Evolutionary conservation across 2,113 vertebrate genomes (phyloP).

Genomic region (Chionis minor): DNA sequence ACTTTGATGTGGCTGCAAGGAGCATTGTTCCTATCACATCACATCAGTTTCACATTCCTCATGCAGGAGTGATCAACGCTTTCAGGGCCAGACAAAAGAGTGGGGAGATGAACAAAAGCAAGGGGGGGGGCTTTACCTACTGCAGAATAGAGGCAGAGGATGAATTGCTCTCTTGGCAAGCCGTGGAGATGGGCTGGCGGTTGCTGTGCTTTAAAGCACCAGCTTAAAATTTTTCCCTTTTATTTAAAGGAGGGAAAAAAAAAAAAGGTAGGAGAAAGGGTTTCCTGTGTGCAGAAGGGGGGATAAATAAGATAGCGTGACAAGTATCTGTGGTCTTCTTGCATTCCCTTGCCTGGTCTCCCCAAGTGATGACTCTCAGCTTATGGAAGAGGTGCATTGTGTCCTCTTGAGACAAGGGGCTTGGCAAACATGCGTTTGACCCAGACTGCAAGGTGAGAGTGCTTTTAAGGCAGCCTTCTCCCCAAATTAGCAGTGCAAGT

Average conservation of each 20-base stretch:
- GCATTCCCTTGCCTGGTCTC: not conserved
- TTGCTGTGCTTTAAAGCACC: conserved; percentile 59
- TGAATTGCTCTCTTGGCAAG: conserved; percentile 68
- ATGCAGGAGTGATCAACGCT: conserved; percentile 62
- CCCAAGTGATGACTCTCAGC: not conserved
- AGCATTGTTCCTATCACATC: conserved; percentile 65
- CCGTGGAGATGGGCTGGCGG: conserved; percentile 26
- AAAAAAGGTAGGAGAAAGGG: conserved; percentile 11
- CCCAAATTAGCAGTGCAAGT: not conserved
- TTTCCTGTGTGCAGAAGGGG: conserved; percentile 24
- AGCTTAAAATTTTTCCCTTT: conserved; percentile 58
- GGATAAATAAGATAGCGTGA: not conserved
- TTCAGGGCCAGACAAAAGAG: conserved; percentile 61
- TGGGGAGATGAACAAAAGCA: conserved; percentile 47
- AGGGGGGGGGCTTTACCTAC: conserved; percentile 36
- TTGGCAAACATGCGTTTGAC: not conserved
- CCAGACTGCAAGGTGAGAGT: not conserved
- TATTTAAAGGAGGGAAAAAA: not conserved
- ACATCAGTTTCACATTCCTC: conserved; percentile 68
- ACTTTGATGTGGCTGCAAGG: conserved; percentile 63
- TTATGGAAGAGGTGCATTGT: not conserved
- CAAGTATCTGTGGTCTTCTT: not conserved
- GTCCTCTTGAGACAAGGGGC: not conserved
- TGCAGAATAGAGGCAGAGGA: conserved; percentile 50
- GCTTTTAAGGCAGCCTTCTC: not conserved